Base-by-base conservation (phyloP, 2,797 vertebrate species). In the Vipera ursinii region DNA sequence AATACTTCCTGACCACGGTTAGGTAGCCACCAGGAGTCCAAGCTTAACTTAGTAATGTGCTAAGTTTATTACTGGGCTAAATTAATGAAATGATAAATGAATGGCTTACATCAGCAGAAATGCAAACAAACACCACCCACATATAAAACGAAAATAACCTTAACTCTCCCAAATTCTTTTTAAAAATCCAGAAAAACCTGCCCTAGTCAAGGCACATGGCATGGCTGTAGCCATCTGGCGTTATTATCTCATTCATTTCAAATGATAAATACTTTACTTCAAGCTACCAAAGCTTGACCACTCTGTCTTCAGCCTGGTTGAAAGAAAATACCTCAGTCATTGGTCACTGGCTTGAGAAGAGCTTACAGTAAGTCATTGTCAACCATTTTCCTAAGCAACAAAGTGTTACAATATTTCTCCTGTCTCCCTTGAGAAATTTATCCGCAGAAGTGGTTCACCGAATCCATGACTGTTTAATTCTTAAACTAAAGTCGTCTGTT, bases 401-500 rank as follows among this genome's bases (percentile, higher is more conserved):
- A 88, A 95, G 63, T 57, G 32, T n/a, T 14, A 4, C 63, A 94
- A 61, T 57, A 88, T 15, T 24, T 20, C 87, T n/a, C n/a, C 2
- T 14, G 59, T 28, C 91, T 20, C 0, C 4, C 22, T 12, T 0
- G n/a, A 63, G 90, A 6, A 90, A 91, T 51, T 91, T 90, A 38
- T 92, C 91, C 90, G 15, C 86, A 57, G 53, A 90, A 94, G 53
- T 63, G 44, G 94, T 88, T 9, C 82, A 7, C 0, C 0, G 92
- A 86, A 89, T 90, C 56, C 65, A 6, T 89, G 89, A 38, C 91
- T 95, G 89, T 86, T 92, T 94, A 95, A 92, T 96, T 97, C 94
- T 94, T 92, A 93, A 93, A 89, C 22, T 92, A 95, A 82, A 93
- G 73, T 89, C 92, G 93, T 93, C 88, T 91, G 92, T 96, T 97